Base-by-base conservation (phyloP, 2,888 invertebrate species). In the Venusia cambrica region DNA sequence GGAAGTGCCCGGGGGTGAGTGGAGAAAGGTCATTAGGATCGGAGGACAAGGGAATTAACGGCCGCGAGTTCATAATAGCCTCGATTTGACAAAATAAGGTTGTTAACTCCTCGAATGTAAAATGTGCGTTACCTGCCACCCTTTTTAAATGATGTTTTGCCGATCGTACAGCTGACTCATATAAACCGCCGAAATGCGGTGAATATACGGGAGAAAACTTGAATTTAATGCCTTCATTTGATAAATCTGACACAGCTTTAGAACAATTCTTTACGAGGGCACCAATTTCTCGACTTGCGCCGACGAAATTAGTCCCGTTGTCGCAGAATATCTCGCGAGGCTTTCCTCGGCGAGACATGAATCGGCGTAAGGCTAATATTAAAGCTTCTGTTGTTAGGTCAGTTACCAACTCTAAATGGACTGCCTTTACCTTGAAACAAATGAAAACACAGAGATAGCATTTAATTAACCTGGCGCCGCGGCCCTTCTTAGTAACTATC, bases 11-110 rank as follows among this genome's bases (percentile, higher is more conserved):
- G 5, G 20, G 20, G 10, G 5, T 5, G 8, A 44, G 9, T 30
- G 43, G 20, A n/a, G n/a, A n/a, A n/a, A n/a, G n/a, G n/a, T n/a
- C n/a, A 20, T 35, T 8, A 30, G 44, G 9, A 36, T 42, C n/a
- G 28, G 14, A 5, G 19, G 19, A 19, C 19, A 19, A 7, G 8
- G 19, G 19, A 8, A n/a, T n/a, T n/a, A n/a, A n/a, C n/a, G n/a
- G n/a, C n/a, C n/a, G n/a, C n/a, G n/a, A n/a, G n/a, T 8, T 19
- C 19, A 25, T n/a, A 25, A 25, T 16, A 13, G 13, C 24, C 13
- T 24, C 24, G 2, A 35, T 24, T 10, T 24, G 32, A 5, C 28
- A 20, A 15, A 28, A 29, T 11, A 29, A 14, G 2, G 35, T 35
- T 7, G 18, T 10, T 5, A 35, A 24, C 18, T 35, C 29, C 9